Base-by-base conservation (phyloP, 2,888 invertebrate species). In the Lacanobia oleracea region DNA sequence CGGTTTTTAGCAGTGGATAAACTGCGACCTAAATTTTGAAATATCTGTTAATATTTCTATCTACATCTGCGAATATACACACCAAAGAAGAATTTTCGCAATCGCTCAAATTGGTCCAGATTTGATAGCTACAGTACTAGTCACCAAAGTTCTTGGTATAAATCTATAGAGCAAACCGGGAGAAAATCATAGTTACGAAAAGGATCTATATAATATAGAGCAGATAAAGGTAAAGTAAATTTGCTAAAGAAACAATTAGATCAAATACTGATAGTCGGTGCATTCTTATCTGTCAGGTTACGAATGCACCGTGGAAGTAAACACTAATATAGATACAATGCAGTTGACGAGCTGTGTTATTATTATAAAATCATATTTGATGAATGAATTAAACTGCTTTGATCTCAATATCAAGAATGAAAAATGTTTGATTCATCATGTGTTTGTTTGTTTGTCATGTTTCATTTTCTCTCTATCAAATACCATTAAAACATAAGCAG, bases 231-330 rank as follows among this genome's bases (percentile, higher is more conserved):
- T 56, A 43, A 43, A 14, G 14, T 43, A 43, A 43, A 43, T 10
- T 2, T 9, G 10, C 56, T 61, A 9, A 40, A 63, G 27, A 33
- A 59, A 53, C 40, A 18, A 50, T 40, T n/a, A n/a, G 45, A 72
- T 40, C 37, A 65, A 53, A 48, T 53, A 62, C 1, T 48, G 40
- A 57, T 56, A 40, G 10, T 53, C 18, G 7, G 27, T 40, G 50
- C 9, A 45, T 43, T 53, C 21, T 65, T 77, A 77, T 77, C 66
- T 63, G 62, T 60, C 27, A 80, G 33, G 14, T 51, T n/a, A 61
- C 45, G 21, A 63, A 61, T 23, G 18, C 16, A 21, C 43, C 37
- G 18, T 54, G 37, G 45, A 65, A 72, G 60, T 33, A 54, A 64
- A 40, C n/a, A 50, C 0, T 50, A 16, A 33, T 6, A 65, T 50